These are phyloP conservation scores for Parthenolecanium corni DNA, from an alignment of 2,888 invertebrate genomes.

Conservation along the genomic window DNA sequence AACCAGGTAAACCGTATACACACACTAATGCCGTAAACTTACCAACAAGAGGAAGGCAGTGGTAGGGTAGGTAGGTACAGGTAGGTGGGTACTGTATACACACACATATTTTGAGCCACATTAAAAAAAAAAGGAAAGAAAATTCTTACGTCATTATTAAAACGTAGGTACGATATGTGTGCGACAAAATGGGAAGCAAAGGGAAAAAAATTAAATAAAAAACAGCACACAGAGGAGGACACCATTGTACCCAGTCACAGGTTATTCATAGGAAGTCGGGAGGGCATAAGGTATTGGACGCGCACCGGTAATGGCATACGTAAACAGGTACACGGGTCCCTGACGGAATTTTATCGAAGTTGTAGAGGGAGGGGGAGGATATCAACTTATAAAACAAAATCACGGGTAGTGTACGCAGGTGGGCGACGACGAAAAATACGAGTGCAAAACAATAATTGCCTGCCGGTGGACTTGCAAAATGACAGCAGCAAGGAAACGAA, in stretches of 20 bases:
- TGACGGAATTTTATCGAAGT: too few species aligned
- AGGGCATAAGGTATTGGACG: not conserved
- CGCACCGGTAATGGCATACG: conserved; percentile 1
- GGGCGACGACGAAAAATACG: too few species aligned
- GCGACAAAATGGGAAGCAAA: not conserved
- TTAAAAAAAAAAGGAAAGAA: conserved; percentile 13
- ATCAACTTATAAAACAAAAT: too few species aligned
- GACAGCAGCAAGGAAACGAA: too few species aligned
- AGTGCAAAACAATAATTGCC: too few species aligned
- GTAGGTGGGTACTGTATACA: conserved; percentile 1
- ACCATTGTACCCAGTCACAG: not conserved
- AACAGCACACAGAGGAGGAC: not conserved
- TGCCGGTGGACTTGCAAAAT: too few species aligned
- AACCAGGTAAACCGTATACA: not conserved
- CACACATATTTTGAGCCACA: conserved; percentile 18
- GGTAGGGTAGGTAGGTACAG: not conserved
- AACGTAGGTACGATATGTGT: not conserved
- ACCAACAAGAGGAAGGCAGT: not conserved
- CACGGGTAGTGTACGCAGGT: too few species aligned
- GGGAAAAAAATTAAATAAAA: not conserved
- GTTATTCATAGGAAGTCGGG: too few species aligned
- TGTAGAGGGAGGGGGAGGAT: too few species aligned
- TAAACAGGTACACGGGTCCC: not conserved
- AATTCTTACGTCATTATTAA: conserved; percentile 20
- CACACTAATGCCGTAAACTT: too few species aligned